These are phyloP conservation scores for Tetranychus urticae DNA, from an alignment of 1,140 invertebrate genomes.

Conservation along the genomic window DNA sequence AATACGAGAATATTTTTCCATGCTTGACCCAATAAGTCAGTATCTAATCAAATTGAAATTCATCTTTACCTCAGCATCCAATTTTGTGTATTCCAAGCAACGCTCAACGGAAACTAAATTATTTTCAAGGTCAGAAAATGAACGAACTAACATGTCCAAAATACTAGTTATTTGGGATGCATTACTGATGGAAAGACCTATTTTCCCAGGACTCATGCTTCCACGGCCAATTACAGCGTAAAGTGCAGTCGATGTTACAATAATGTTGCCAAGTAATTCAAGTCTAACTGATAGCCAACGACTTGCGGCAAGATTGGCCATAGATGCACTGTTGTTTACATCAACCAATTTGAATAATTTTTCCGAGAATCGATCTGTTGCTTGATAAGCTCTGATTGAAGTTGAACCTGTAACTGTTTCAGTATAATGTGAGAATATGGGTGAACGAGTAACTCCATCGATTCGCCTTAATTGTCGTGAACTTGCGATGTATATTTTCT, in stretches of 20 bases:
- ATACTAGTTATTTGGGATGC: no score
- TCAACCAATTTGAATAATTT: not conserved
- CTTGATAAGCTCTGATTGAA: constrained; percentile 30
- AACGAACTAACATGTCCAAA: no score
- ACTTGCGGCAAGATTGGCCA: not conserved
- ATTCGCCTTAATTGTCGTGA: no score
- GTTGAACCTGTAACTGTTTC: constrained; percentile 29
- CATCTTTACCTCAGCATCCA: constrained; percentile 51
- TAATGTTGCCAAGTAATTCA: not conserved
- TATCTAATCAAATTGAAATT: constrained; percentile 11
- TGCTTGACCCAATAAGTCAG: constrained; percentile 37
- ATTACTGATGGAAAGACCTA: constrained; percentile 45
- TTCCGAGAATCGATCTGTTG: constrained; percentile 13
- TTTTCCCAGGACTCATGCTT: constrained; percentile 58
- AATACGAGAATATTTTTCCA: constrained; percentile 78
- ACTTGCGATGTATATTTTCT: constrained; percentile 2
- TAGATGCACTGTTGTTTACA: no score
- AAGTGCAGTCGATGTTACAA: constrained; percentile 35
- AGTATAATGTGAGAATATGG: constrained; percentile 31
- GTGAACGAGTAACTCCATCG: constrained; percentile 20
- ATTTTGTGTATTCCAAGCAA: constrained; percentile 38
- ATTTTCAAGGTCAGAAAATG: no score
- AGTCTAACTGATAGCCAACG: not conserved
- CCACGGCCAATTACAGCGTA: constrained; percentile 45
- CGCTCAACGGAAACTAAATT: no score